Base-by-base conservation (phyloP, 2,888 invertebrate genomes). In the Diabrotica balteata region DNA sequence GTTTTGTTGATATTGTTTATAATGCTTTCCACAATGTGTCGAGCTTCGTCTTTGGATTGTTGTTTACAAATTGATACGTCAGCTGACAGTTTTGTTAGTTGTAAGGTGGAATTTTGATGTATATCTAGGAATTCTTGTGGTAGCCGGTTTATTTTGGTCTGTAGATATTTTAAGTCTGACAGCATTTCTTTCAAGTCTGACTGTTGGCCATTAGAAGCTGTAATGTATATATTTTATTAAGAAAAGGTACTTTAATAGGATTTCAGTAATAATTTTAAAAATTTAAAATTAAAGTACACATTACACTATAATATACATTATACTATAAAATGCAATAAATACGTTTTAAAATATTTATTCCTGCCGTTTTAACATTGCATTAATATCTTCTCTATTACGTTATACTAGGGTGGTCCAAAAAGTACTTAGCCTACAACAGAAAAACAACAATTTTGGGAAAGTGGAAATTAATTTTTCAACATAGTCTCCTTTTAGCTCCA, bases 91-190 rank as follows among this genome's bases (percentile, higher is more conserved):
- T 76, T 74, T 54, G 73, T 73, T 17, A 77, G 46, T 46, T 66
- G 61, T 32, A 77, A n/a, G 0, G 92, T 92, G 61, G 88, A 85
- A 80, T 93, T 93, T 69, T 88, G 87, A 49, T 88, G 86, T 1
- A 92, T 81, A 68, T 90, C 89, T 32, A 32, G 32, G 0, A 82
- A 78, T 17, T 83, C 82, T 4, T 85, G 81, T 7, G 89, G 88
- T 52, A 89, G 69, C 43, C 74, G 70, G 45, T 73, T 67, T 11
- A 83, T 65, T 73, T 80, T 78, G 8, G 71, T 65, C 58, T 77
- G 72, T 22, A 82, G 68, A 8, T 72, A 67, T 75, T 78, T 78
- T 0, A 84, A 68, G 55, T 82, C 81, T 6, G 76, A 68, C 58
- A 80, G 69, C 10, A 68, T 45, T 44, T 62, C 44, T 66, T 82